Evolutionary conservation across 2,113 vertebrate genomes (phyloP).

Genomic region (Takifugu bimaculatus): DNA sequence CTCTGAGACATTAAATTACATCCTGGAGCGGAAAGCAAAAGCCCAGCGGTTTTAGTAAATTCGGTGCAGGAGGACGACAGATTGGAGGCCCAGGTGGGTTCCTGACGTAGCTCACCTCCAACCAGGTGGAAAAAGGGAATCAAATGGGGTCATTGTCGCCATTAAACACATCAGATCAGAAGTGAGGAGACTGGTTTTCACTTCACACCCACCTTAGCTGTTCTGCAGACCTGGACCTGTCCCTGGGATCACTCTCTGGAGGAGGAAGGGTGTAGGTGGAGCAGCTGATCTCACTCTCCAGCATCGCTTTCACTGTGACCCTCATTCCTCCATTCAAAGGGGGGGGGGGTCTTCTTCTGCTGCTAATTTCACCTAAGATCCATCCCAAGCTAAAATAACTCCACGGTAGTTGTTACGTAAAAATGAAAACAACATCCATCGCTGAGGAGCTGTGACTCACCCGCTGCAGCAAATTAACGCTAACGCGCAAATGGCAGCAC

Average conservation of each 20-base stretch:
- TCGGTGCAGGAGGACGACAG: slow-evolving; percentile 36
- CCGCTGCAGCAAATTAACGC: slow-evolving; percentile 20
- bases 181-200: background rate
- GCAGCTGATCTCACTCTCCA: slow-evolving; percentile 28
- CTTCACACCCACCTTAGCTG: slow-evolving; percentile 11
- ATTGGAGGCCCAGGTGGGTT: slow-evolving; percentile 48
- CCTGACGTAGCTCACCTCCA: slow-evolving; percentile 14
- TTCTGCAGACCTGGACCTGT: slow-evolving; percentile 10
- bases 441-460: slow-evolving; percentile 42
- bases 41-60: background rate
- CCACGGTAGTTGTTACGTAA: slow-evolving; percentile 35
- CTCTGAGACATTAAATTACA: slow-evolving; percentile 18
- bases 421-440: slow-evolving; percentile 33
- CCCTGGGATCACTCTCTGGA: slow-evolving; percentile 16
- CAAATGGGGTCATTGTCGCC: slow-evolving; percentile 33
- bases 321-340: slow-evolving; percentile 6
- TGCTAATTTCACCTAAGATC: slow-evolving; percentile 30
- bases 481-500: background rate
- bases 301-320: background rate
- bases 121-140: slow-evolving; percentile 7
- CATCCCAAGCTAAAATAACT: slow-evolving; percentile 64
- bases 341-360: background rate
- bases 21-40: background rate
- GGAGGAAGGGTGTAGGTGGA: slow-evolving; percentile 41
- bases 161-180: slow-evolving; percentile 40